phyloP scores from a whole-genome alignment of 2,113 vertebrate genomes.

The Gobiocypris rarus region DNA sequence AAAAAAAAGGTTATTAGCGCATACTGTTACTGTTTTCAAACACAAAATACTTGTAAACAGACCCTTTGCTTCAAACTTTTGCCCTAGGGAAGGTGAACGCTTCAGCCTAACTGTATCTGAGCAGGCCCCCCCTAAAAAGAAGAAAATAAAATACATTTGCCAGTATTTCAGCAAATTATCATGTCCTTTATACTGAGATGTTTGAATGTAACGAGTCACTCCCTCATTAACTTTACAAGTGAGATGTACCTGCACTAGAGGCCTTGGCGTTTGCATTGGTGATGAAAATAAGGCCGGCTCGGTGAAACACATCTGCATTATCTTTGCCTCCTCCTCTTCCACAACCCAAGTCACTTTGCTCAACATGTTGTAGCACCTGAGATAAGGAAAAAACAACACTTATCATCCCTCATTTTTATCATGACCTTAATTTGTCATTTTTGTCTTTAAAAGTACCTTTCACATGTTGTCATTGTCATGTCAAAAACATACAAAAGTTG shows the following conservation, averaged over 20 bases:
- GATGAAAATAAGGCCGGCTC: conserved; percentile 87
- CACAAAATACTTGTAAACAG: not conserved
- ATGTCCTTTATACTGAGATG: not conserved
- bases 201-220: not conserved
- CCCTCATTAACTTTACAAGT: not conserved
- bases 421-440: not conserved
- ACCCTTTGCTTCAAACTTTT: conserved; percentile 52
- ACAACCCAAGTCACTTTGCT: conserved; percentile 88
- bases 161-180: not conserved
- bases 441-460: not conserved
- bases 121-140: conserved; percentile 64
- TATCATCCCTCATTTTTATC: not conserved
- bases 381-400: not conserved
- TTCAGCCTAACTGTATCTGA: conserved; percentile 63
- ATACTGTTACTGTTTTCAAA: not conserved
- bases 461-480: not conserved
- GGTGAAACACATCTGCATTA: conserved; percentile 81
- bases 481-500: not conserved
- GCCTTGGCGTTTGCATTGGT: conserved; percentile 85
- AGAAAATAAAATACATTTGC: not conserved
- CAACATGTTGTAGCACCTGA: conserved; percentile 81
- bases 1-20: not conserved
- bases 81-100: conserved; percentile 47
- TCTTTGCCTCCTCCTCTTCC: conserved; percentile 88
- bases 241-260: conserved; percentile 49